Percentiles rank a stretch among this genome's conserved stretches.
Evolutionary conservation across 2,113 vertebrate genomes (phyloP).

Genomic region (Centropristis striata): DNA sequence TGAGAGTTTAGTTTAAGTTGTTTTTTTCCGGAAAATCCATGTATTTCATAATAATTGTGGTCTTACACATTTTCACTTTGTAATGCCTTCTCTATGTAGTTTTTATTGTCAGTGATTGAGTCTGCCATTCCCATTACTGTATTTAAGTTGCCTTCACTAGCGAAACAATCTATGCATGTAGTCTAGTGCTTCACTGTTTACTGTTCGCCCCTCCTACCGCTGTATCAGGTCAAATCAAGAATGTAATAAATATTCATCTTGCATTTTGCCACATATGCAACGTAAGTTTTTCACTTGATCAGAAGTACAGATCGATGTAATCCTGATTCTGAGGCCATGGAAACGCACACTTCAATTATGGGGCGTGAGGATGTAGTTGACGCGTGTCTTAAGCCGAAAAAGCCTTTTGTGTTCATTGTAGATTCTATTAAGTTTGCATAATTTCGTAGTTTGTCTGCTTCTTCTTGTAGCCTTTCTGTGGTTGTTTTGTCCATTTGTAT

Average conservation of each 20-base stretch:
- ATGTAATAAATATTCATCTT: neutral
- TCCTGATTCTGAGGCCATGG: neutral
- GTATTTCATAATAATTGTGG: neutral
- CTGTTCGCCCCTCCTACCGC: neutral
- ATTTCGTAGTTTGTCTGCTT: too few species aligned
- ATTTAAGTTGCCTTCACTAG: neutral
- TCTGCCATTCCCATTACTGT: neutral
- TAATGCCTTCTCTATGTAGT: neutral
- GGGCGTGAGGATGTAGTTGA: too few species aligned
- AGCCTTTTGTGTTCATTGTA: too few species aligned
- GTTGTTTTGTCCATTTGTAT: too few species aligned
- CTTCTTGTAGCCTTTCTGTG: too few species aligned
- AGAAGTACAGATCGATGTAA: neutral
- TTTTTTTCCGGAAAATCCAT: neutral
- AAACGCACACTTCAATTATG: too few species aligned
- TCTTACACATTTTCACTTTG: neutral
- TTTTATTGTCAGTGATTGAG: neutral
- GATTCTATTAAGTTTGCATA: too few species aligned
- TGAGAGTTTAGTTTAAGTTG: neutral
- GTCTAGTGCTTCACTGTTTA: neutral
- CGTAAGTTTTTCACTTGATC: neutral
- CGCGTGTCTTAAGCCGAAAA: too few species aligned
- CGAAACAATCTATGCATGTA: neutral
- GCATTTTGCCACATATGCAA: neutral
- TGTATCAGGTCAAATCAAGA: neutral